Conservation (phyloP, 2,113 vertebrate species). For the Gavia stellata region DNA sequence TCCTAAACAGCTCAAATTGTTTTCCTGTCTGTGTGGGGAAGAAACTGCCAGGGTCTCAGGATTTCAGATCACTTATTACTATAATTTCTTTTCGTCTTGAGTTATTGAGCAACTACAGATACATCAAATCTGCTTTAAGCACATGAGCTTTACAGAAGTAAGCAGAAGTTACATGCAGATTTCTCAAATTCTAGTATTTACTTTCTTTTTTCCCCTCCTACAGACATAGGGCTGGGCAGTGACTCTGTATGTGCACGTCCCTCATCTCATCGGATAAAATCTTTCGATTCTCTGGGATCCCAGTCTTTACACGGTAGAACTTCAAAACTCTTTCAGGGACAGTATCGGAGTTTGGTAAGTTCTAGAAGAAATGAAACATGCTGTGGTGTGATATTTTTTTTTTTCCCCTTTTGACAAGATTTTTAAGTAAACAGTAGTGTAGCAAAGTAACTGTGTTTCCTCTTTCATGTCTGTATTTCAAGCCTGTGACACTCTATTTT, state of each 20-base stretch:
- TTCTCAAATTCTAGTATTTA: background rate
- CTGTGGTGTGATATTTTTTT: background rate
- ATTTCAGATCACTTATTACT: background rate
- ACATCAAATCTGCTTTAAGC: background rate
- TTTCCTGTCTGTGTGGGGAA: background rate
- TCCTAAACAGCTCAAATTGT: background rate
- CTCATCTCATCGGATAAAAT: constrained; percentile 92
- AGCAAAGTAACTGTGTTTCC: background rate
- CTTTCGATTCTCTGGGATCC: constrained; percentile 91
- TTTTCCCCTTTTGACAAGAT: background rate
- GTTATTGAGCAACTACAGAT: background rate
- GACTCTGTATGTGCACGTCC: constrained; percentile 92
- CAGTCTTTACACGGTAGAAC: constrained; percentile 86
- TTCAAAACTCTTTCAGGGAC: constrained; percentile 93
- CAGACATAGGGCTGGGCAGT: constrained; percentile 95
- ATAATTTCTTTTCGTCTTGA: background rate
- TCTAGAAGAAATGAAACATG: background rate
- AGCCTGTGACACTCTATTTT: background rate
- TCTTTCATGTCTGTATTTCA: background rate
- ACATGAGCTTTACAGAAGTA: background rate
- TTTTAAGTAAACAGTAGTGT: background rate
- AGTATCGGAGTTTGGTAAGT: constrained; percentile 97
- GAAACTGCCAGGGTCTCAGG: background rate
- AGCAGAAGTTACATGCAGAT: background rate
- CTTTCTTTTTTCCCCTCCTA: background rate